Percentiles rank a stretch among this genome's conserved stretches.
Evolutionary conservation across 2,888 invertebrate genomes (phyloP).

Genomic region (Ypsolopha scabrella): DNA sequence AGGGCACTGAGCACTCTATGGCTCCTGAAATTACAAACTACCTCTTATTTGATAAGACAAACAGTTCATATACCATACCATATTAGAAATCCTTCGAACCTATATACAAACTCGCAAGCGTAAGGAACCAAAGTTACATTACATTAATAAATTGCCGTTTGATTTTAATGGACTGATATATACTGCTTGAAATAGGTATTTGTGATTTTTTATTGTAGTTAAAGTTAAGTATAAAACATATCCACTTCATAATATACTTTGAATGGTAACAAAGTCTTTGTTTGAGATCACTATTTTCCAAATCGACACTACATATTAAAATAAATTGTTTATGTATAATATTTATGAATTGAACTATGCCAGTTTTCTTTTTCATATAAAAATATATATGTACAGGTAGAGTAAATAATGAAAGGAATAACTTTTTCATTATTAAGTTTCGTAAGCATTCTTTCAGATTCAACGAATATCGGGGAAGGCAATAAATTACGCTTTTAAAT

Average conservation of each 20-base stretch:
- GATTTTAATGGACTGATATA: conserved; percentile 24
- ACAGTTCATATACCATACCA: conserved; percentile 22
- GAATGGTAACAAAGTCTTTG: no score
- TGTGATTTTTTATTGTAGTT: conserved; percentile 6
- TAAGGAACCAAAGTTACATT: conserved; percentile 22
- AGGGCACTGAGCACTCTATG: conserved; percentile 34
- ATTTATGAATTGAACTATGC: no score
- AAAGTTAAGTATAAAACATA: conserved; percentile 5
- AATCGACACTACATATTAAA: no score
- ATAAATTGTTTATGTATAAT: no score
- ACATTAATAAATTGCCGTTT: conserved; percentile 8
- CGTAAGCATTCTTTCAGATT: conserved; percentile 17
- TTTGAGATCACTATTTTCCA: no score
- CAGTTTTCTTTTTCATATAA: no score
- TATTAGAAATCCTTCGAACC: conserved; percentile 9
- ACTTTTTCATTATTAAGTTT: no score
- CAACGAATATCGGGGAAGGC: conserved; percentile 73
- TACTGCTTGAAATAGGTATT: conserved; percentile 2
- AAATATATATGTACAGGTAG: no score
- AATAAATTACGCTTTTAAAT: conserved; percentile 77
- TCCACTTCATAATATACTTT: neutral
- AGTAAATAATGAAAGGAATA: no score
- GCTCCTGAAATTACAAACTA: conserved; percentile 65
- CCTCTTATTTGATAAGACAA: conserved; percentile 55
- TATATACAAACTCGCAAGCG: conserved; percentile 10